Evolutionary conservation across 2,888 invertebrate genomes (phyloP).

Genomic region (Odontothrips loti): DNA sequence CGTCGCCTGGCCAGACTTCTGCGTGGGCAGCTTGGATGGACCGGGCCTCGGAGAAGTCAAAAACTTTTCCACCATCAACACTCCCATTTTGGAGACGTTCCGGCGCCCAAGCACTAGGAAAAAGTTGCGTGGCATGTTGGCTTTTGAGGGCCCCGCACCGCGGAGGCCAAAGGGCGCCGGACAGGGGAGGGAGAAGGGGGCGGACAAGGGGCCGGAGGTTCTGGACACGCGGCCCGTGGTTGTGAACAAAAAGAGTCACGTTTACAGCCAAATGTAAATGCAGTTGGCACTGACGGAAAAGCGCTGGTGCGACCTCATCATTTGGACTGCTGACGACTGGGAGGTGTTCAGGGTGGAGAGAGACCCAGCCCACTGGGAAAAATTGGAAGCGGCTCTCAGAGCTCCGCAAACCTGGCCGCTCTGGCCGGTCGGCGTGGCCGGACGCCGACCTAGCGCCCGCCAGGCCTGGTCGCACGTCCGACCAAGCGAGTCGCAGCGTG

Average conservation of each 20-base stretch:
- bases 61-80: neutral
- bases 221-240: no score
- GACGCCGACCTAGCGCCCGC: no score
- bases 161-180: neutral
- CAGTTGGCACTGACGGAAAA: neutral
- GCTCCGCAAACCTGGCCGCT: no score
- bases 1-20: neutral
- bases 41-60: neutral
- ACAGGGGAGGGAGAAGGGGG: no score
- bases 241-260: no score
- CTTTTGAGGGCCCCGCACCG: neutral
- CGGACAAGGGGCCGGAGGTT: no score
- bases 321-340: neutral
- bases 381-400: no score
- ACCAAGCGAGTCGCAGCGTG: no score
- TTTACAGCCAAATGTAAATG: neutral
- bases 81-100: neutral
- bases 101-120: neutral
- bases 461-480: no score
- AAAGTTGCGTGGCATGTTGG: neutral
- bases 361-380: no score
- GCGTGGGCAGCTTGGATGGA: no score
- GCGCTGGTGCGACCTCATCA: neutral
- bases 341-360: neutral
- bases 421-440: no score